These are phyloP conservation scores for Platerodrilus igneus DNA, from an alignment of 2,888 invertebrate species.

Conservation along the genomic window DNA sequence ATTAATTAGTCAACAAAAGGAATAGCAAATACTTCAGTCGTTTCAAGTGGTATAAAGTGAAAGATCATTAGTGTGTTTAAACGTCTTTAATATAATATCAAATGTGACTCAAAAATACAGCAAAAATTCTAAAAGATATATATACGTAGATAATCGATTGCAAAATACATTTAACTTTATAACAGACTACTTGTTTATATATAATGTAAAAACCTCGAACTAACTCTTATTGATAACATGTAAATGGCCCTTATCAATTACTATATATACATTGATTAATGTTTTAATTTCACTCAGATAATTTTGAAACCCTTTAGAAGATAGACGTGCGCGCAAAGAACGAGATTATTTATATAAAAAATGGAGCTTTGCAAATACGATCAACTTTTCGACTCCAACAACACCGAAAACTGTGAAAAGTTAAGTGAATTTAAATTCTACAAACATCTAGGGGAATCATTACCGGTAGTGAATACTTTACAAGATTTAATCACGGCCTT, in stretches of 20 bases:
- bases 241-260: slow-evolving; percentile 12
- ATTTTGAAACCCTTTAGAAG: slow-evolving; percentile 6
- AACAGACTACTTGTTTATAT: not conserved
- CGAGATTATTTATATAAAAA: slow-evolving; percentile 2
- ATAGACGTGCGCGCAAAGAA: not conserved
- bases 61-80: no score
- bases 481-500: slow-evolving; percentile 64
- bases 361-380: slow-evolving; percentile 20
- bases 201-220: slow-evolving; percentile 2
- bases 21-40: slow-evolving; percentile 11
- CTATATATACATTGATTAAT: slow-evolving; percentile 17
- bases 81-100: no score
- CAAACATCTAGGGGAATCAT: slow-evolving; percentile 18
- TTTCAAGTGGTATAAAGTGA: slow-evolving; percentile 1
- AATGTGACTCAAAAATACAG: no score
- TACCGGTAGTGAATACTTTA: slow-evolving; percentile 49
- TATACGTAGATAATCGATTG: no score
- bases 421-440: slow-evolving; percentile 17
- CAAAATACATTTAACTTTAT: no score
- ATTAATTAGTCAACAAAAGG: slow-evolving; percentile 12
- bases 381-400: slow-evolving; percentile 5
- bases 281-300: slow-evolving; percentile 12
- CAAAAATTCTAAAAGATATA: no score
- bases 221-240: slow-evolving; percentile 10
- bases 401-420: slow-evolving; percentile 9